Conservation (phyloP, 2,113 vertebrate species). For the Oryzias celebensis region DNA sequence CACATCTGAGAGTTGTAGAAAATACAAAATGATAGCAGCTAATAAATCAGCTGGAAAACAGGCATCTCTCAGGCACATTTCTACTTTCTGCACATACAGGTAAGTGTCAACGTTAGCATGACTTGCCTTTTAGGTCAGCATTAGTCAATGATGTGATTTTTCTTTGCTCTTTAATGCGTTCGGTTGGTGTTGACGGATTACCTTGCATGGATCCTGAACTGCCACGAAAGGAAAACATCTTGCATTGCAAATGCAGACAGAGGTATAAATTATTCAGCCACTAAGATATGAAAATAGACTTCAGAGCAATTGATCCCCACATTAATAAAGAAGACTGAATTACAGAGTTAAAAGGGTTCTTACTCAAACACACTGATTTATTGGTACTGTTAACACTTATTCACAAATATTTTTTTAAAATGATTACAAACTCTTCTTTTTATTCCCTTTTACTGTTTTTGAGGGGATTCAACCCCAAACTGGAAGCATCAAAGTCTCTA, state of each 20-base stretch:
- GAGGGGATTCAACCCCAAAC: neutral
- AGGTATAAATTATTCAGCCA: conserved; percentile 55
- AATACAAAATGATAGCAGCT: conserved; percentile 17
- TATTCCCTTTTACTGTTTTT: conserved; percentile 1
- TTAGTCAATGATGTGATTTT: conserved; percentile 6
- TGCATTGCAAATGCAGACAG: conserved; percentile 28
- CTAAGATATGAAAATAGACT: conserved; percentile 47
- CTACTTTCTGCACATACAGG: conserved; percentile 9
- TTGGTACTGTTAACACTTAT: neutral
- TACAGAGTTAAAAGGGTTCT: conserved; percentile 38
- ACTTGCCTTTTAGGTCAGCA: conserved; percentile 25
- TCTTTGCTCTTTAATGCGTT: neutral
- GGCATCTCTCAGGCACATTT: conserved; percentile 9
- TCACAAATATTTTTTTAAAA: neutral
- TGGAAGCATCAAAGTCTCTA: neutral
- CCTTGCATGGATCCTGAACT: conserved; percentile 18
- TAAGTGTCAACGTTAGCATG: conserved; percentile 23
- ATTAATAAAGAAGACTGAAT: conserved; percentile 56
- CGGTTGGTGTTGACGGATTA: neutral
- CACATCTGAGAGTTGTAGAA: conserved; percentile 2
- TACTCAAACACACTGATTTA: neutral
- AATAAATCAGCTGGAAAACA: conserved; percentile 30
- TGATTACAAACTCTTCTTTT: neutral
- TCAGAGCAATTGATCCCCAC: conserved; percentile 47
- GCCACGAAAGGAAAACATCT: conserved; percentile 31